Evolutionary conservation across 2,113 vertebrate species (phyloP), one percentile per base, ranked within the genome.

Genomic region (Xenopus tropicalis): DNA sequence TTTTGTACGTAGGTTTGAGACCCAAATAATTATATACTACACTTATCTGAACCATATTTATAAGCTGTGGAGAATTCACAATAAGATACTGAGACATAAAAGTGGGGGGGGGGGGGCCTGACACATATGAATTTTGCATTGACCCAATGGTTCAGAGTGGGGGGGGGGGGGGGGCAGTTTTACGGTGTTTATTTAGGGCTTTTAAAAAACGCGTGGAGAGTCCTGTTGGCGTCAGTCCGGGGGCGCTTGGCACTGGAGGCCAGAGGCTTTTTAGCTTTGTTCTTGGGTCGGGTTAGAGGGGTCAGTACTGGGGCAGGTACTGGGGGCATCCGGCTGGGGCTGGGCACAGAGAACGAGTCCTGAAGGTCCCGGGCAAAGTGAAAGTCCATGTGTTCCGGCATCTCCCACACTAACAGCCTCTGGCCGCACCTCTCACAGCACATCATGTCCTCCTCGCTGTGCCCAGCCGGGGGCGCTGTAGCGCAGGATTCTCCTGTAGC

Each of bases 341-440:
- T 80, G 72, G 3, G 71, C 59, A 11, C 43, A 12, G 86, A 80
- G 72, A 98, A 88, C 1, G 96, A 95, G 14, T 87, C 90, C 70
- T 98, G 96, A 52, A 99, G 85, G 54, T 98, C 94, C 71, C 94
- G 59, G 21, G 97, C 97, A 80, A 96, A 96, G 80, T 99, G 97
- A 71, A 94, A 98, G 81, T 99, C 97, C 4, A 63, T 85, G 71
- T 99, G 97, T 84, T 99, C 97, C 0, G 94, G 93, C 87, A 95
- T 91, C 23, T 98, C 94, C 97, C 97, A 98, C 14, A 88, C 87
- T 25, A 83, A 77, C 70, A 98, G 85, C 0, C 90, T 82, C 83
- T 89, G 80, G 37, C 90, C 89, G 11, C 97, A 99, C 69, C 88
- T 93, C n/a, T 96, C 91, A 77, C 97, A 99, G 3, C 0, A 37